Evolutionary conservation across 2,113 vertebrate genomes (phyloP), one percentile per base, ranked within the genome.

Genomic region (Amphiprion percula): DNA sequence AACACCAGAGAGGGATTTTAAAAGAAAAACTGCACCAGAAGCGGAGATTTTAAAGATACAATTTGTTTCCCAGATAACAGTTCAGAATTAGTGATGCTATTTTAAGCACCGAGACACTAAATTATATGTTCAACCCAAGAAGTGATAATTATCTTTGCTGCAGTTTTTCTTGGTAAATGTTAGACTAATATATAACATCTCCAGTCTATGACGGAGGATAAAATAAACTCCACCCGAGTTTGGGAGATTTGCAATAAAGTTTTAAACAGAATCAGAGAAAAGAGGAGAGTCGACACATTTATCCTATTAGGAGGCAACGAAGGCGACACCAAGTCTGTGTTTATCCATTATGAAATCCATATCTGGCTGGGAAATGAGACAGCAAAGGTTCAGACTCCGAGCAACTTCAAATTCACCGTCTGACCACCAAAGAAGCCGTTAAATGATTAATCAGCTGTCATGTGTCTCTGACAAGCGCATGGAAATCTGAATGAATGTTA

Each of bases 301-400:
- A 88, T 88, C 59, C 85, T 81, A 63, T 88, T 87, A 90, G 67
- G 80, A 53, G 79, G 77, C 86, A 77, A 85, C 63, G 70, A 85
- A 85, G 85, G 58, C 92, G 90, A 89, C 89, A 81, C 67, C 10
- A 21, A 80, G 89, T 87, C 90, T 91, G 65, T 65, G 88, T 89
- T 85, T 76, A 87, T 87, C 85, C 86, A 91, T 89, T 85, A 86
- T 86, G 70, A 89, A 90, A 92, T 90, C 88, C 75, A 89, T 91
- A 88, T 83, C 82, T 86, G 86, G 86, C 84, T 86, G 82, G 33
- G 85, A 80, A 81, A 89, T 75, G 61, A 88, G 85, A 79, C 66
- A 50, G 75, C 72, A 60, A 15, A 66, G 44, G 44, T 82, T 84
- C 73, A 73, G 69, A 24, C 71, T 72, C 60, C 10, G 12, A 74